Percentiles rank a stretch among this genome's conserved stretches.
Conservation (phyloP, 2,797 vertebrate species). For the Sebastolobus altivelis region DNA sequence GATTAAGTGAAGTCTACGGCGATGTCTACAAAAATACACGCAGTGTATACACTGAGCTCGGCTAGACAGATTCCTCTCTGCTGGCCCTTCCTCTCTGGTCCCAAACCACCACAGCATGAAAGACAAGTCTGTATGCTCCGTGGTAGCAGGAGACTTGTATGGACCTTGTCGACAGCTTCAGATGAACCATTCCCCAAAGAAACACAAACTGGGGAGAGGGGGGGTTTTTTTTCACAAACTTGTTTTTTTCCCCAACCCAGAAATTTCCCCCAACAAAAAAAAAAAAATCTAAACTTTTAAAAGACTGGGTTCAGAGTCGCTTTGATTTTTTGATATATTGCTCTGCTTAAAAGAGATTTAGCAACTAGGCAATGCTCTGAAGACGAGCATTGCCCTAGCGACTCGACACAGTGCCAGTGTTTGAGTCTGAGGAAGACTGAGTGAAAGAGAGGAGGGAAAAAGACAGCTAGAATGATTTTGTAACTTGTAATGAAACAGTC, state of each 20-base stretch:
- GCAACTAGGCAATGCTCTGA: conserved; percentile 70
- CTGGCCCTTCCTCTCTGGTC: conserved; percentile 78
- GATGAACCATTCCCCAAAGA: conserved; percentile 82
- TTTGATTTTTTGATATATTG: conserved; percentile 71
- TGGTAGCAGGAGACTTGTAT: conserved; percentile 80
- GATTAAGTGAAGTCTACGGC: conserved; percentile 85
- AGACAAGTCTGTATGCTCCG: conserved; percentile 70
- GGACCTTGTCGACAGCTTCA: conserved; percentile 83
- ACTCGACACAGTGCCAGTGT: conserved; percentile 42
- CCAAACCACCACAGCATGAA: conserved; percentile 82
- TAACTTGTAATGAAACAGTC: conserved; percentile 55
- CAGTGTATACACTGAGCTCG: conserved; percentile 69
- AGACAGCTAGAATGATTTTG: conserved; percentile 28
- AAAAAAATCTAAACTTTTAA: conserved; percentile 73
- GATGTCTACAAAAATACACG: conserved; percentile 85
- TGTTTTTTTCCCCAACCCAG: conserved; percentile 62
- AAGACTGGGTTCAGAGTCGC: conserved; percentile 66
- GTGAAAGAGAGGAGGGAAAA: not conserved
- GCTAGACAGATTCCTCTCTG: conserved; percentile 73
- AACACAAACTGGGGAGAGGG: conserved; percentile 69
- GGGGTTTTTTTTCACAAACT: conserved; percentile 56
- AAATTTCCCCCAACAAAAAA: conserved; percentile 60
- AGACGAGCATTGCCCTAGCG: conserved; percentile 52
- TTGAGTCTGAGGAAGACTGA: conserved; percentile 44
- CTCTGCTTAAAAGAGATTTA: conserved; percentile 77